phyloP scores from a whole-genome alignment of 2,113 vertebrate species.

The Alces alces region DNA sequence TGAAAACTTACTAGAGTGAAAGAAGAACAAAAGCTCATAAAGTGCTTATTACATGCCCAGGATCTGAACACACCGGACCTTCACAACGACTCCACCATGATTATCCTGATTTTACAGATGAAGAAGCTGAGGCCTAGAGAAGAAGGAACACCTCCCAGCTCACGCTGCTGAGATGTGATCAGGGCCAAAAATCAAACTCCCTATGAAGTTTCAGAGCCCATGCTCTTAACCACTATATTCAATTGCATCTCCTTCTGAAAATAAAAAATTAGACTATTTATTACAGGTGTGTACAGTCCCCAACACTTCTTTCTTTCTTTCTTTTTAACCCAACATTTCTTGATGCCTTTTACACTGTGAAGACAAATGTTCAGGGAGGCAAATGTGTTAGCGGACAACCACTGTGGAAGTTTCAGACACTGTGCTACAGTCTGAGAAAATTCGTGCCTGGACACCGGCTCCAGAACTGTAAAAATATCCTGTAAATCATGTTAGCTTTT shows the following conservation, averaged over 20 bases:
- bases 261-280: neutral
- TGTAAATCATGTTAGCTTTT: neutral
- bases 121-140: neutral
- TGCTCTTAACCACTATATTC: neutral
- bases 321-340: neutral
- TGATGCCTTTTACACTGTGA: neutral
- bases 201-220: neutral
- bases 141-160: neutral
- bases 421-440: neutral
- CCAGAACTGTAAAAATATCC: neutral
- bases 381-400: neutral
- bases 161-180: neutral
- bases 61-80: neutral
- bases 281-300: neutral
- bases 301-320: neutral
- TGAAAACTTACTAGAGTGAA: neutral
- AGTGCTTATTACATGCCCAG: neutral
- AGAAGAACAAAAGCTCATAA: neutral
- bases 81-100: neutral
- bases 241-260: neutral
- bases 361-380: neutral
- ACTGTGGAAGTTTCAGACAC: neutral
- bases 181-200: neutral
- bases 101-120: neutral
- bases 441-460: fast-evolving